Conservation (phyloP, 2,888 invertebrate genomes). For the Atethmia centrago region DNA sequence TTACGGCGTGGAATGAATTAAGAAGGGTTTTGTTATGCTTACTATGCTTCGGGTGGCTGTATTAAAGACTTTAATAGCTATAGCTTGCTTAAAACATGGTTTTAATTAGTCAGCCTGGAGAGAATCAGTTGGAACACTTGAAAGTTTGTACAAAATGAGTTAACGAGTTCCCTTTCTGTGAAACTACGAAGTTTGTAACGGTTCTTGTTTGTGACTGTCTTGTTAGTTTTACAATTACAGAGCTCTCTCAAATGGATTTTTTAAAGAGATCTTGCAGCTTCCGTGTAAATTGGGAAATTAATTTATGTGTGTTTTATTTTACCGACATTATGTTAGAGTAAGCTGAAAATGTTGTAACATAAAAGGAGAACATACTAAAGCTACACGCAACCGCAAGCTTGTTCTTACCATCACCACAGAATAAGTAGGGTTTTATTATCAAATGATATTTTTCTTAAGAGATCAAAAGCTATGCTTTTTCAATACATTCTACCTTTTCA, state of each 20-base stretch:
- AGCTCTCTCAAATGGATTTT: conserved; percentile 31
- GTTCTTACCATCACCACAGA: too few relatives aligned
- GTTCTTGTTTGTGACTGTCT: conserved; percentile 62
- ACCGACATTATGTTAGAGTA: not conserved
- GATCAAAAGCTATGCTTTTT: not conserved
- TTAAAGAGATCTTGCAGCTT: conserved; percentile 27
- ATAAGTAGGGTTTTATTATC: too few relatives aligned
- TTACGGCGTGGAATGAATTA: conserved; percentile 73
- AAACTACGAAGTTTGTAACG: conserved; percentile 46
- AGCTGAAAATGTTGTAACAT: not conserved
- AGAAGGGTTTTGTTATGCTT: conserved; percentile 76
- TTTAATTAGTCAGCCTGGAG: conserved; percentile 66
- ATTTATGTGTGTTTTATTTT: conserved; percentile 1
- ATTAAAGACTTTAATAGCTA: conserved; percentile 63
- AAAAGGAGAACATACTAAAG: not conserved
- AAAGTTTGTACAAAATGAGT: conserved; percentile 65
- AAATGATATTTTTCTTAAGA: not conserved
- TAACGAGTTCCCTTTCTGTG: conserved; percentile 63
- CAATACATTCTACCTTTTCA: too few relatives aligned
- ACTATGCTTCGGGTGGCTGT: conserved; percentile 65
- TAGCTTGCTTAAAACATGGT: conserved; percentile 64
- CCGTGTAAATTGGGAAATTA: not conserved
- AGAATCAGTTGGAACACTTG: conserved; percentile 63
- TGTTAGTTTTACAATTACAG: conserved; percentile 59
- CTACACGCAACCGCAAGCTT: not conserved